Percentiles rank a stretch among this genome's conserved stretches.
These are phyloP conservation scores for Tenualosa thibaudeaui DNA, from an alignment of 2,797 vertebrate genomes.

Conservation along the genomic window DNA sequence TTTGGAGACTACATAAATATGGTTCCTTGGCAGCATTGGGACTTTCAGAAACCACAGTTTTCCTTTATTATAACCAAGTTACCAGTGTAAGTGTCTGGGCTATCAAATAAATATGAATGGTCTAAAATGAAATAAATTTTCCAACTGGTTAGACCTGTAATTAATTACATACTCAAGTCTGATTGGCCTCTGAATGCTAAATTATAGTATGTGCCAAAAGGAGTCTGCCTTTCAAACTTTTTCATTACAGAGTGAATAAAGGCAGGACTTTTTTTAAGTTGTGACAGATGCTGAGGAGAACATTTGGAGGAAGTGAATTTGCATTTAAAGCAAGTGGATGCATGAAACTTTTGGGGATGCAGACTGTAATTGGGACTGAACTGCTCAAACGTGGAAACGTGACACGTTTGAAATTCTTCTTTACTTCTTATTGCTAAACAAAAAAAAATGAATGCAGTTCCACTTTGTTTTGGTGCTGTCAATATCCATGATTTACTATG, in stretches of 20 bases:
- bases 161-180: background rate
- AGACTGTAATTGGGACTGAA: background rate
- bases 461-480: background rate
- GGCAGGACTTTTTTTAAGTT: background rate
- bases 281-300: background rate
- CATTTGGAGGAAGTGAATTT: background rate
- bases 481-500: background rate
- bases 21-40: background rate
- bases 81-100: background rate
- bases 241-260: background rate
- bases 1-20: background rate
- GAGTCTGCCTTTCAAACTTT: background rate
- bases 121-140: background rate
- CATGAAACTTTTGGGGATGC: background rate
- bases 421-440: background rate
- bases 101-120: background rate
- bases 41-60: background rate
- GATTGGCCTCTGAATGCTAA: background rate
- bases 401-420: background rate
- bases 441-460: background rate
- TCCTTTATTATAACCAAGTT: background rate
- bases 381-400: background rate
- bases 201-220: background rate
- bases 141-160: background rate
- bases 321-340: conserved; percentile 13